Conservation (phyloP, 35 echinoderm and acorn worm species). For the Apostichopus parvimensis region DNA sequence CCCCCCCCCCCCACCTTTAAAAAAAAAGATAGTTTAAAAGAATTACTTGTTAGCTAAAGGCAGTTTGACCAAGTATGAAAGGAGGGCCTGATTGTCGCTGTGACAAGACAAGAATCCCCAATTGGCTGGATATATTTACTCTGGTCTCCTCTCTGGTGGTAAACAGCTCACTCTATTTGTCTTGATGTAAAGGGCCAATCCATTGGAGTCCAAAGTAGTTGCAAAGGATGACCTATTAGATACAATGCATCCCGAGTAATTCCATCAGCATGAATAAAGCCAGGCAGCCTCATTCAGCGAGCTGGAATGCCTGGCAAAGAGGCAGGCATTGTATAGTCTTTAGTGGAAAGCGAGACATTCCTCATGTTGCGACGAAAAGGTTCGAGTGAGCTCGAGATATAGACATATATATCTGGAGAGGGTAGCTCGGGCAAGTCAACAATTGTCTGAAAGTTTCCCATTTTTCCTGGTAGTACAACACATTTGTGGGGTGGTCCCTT, state of each 20-base stretch:
- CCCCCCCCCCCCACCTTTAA: no score
- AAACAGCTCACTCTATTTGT: background rate
- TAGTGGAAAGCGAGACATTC: conserved; percentile 23
- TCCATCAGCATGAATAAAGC: background rate
- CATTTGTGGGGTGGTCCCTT: conserved; percentile 28
- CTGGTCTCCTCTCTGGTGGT: background rate
- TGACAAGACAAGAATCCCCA: background rate
- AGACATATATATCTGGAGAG: background rate
- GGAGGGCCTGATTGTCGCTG: background rate
- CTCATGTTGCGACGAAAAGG: conserved; percentile 42
- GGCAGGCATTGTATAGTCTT: background rate
- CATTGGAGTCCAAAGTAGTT: background rate
- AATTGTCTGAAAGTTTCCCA: background rate
- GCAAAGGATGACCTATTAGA: conserved; percentile 34
- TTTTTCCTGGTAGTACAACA: background rate
- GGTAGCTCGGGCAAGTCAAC: background rate
- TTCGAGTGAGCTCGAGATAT: background rate
- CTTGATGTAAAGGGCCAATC: conserved; percentile 16
- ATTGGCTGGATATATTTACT: background rate
- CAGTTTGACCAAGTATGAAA: conserved; percentile 1
- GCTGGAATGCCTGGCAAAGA: conserved; percentile 5
- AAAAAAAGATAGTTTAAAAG: no score
- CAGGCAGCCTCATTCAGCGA: background rate
- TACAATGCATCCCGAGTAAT: background rate
- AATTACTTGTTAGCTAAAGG: background rate